These are phyloP conservation scores for Zaprionus ornatus DNA, from an alignment of 1,140 invertebrate genomes.

Conservation along the genomic window DNA sequence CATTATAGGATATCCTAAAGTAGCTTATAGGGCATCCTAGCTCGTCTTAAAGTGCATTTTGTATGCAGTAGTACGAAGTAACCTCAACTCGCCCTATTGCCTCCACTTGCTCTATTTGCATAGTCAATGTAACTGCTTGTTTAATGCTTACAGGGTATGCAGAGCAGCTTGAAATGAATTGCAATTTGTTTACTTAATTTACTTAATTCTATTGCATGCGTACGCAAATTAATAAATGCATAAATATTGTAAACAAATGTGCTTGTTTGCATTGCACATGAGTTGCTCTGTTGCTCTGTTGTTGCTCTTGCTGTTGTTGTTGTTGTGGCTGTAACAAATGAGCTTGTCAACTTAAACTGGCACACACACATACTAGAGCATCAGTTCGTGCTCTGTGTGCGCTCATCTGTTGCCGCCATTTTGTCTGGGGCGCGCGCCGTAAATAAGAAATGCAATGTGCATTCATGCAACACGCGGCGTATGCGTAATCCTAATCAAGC, in stretches of 20 bases:
- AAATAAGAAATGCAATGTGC: slow-evolving; percentile 57
- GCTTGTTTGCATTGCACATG: slow-evolving; percentile 66
- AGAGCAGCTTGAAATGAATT: neutral
- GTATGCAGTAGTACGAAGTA: neutral
- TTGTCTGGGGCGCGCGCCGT: slow-evolving; percentile 71
- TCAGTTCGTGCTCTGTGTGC: slow-evolving; percentile 5
- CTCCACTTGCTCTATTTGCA: neutral
- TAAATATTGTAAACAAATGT: slow-evolving; percentile 77
- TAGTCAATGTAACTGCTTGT: no score
- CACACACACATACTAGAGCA: slow-evolving; percentile 53
- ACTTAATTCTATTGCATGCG: slow-evolving; percentile 28
- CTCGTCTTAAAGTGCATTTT: neutral
- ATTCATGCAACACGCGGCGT: slow-evolving; percentile 68
- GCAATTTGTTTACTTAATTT: neutral
- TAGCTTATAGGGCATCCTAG: no score
- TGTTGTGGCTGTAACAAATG: slow-evolving; percentile 57
- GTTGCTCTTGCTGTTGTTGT: slow-evolving; percentile 23
- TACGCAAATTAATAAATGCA: slow-evolving; percentile 60
- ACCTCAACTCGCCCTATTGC: neutral
- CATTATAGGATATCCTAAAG: neutral
- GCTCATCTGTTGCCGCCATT: slow-evolving; percentile 61
- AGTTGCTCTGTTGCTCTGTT: slow-evolving; percentile 37
- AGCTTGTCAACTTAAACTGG: slow-evolving; percentile 74
- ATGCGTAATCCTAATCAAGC: slow-evolving; percentile 66
- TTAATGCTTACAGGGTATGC: neutral